phyloP scores from a whole-genome alignment of 2,888 invertebrate species.

The Sisyra nigra region DNA sequence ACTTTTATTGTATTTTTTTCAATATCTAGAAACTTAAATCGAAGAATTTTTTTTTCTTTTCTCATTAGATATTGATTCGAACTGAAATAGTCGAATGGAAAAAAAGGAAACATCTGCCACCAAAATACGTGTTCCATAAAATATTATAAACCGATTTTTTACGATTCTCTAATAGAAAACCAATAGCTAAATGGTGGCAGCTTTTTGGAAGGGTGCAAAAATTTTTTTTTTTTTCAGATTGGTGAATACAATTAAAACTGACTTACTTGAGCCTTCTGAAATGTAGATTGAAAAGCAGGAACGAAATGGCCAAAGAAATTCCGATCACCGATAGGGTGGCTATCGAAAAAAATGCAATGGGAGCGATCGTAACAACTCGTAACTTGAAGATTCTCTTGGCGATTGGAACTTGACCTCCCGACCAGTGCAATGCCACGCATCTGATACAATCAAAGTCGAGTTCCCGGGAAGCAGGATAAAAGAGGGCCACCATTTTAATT shows the following conservation, averaged over 20 bases:
- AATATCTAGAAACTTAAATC: no score
- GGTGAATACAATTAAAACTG: slow-evolving; percentile 7
- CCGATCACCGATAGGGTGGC: slow-evolving; percentile 58
- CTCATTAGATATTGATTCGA: no score
- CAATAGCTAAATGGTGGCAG: no score
- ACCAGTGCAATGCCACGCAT: slow-evolving; percentile 53
- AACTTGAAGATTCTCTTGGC: slow-evolving; percentile 61
- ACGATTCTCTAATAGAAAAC: no score
- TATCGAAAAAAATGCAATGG: slow-evolving; percentile 56
- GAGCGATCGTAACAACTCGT: slow-evolving; percentile 60
- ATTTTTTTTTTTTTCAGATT: no score
- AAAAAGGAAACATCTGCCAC: no score
- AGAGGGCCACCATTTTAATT: slow-evolving; percentile 56
- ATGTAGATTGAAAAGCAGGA: slow-evolving; percentile 68
- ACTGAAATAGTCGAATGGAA: no score
- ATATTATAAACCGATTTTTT: no score
- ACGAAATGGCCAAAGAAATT: slow-evolving; percentile 54
- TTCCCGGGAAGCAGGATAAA: slow-evolving; percentile 39
- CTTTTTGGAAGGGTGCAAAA: no score
- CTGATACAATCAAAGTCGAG: slow-evolving; percentile 52
- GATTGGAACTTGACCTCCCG: slow-evolving; percentile 63
- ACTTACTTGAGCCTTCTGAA: slow-evolving; percentile 66
- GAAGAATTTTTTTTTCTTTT: no score
- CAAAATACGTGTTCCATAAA: no score
- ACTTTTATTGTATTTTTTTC: no score